Conservation (phyloP, 2,113 vertebrate species). For the Salvator merianae region DNA sequence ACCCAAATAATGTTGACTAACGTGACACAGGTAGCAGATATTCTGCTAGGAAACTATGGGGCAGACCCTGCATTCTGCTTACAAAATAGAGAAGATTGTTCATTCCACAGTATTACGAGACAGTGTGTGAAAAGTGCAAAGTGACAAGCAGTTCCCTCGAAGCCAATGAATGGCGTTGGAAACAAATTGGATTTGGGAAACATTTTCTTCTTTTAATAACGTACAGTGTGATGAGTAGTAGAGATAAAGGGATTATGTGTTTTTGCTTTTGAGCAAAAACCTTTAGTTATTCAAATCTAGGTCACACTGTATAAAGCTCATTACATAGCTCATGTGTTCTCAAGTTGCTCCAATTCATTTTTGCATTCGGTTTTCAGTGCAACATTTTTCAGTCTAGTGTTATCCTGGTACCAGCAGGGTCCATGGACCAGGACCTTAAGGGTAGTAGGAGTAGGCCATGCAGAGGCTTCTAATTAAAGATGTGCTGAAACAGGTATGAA, state of each 20-base stretch:
- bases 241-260: background rate
- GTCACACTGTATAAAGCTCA: background rate
- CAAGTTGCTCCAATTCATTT: background rate
- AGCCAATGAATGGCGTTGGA: background rate
- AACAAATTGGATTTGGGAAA: constrained; percentile 8
- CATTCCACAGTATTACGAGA: background rate
- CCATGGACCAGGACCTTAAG: no score
- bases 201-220: background rate
- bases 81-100: background rate
- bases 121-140: background rate
- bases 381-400: background rate
- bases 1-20: background rate
- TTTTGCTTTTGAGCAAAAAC: background rate
- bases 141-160: background rate
- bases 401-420: no score
- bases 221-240: background rate
- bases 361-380: background rate
- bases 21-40: background rate
- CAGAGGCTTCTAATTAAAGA: no score
- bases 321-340: background rate
- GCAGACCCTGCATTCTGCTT: background rate
- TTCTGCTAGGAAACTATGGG: no score
- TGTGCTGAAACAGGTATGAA: no score
- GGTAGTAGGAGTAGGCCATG: background rate
- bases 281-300: background rate